Base-by-base conservation (phyloP, 2,113 vertebrate genomes). In the Catagonus wagneri region DNA sequence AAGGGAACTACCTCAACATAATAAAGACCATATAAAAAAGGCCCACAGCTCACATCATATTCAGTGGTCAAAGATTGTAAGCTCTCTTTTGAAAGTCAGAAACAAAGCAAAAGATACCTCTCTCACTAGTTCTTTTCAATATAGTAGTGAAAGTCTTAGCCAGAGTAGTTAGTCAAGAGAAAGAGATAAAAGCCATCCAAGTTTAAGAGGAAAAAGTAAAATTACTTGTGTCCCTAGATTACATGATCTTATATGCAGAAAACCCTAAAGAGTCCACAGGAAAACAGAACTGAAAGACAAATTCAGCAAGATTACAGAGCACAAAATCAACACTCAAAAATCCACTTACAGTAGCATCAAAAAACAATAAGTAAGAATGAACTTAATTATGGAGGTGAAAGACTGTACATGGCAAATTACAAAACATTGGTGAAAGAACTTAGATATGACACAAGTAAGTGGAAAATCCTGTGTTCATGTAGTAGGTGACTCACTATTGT, bases 361-460 rank as follows among this genome's bases (percentile, higher is more conserved):
- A 93, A 93, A 81, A 94, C 74, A 74, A 56, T 63, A 52, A 7
- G 52, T 63, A 65, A 54, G 75, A 61, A 23, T 69, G 71, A 87
- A 52, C 12, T 56, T 75, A 52, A 79, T 44, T 44, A 44, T 44
- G 32, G 39, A 81, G 4, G 36, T n/a, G 9, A 80, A 93, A 93
- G 63, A 71, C 52, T 23, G 13, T 19, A 27, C 36, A 25, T 15
- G 54, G 20, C 44, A 44, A 44, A 44, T 8, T 44, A 27, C 0
- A 19, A 61, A 69, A 66, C n/a, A n/a, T 65, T 65, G 19, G 9
- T 80, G 54, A 80, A 88, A 93, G 9, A 87, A 80, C 71, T 80
- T 80, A 63, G 54, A 58, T 44, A 63, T 39, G 65, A 54, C 39
- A 72, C 63, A 86, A 71, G n/a, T 80, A 80, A 52, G 39, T 76